These are phyloP conservation scores for Malachius bipustulatus DNA, from an alignment of 2,888 invertebrate genomes.

Conservation along the genomic window DNA sequence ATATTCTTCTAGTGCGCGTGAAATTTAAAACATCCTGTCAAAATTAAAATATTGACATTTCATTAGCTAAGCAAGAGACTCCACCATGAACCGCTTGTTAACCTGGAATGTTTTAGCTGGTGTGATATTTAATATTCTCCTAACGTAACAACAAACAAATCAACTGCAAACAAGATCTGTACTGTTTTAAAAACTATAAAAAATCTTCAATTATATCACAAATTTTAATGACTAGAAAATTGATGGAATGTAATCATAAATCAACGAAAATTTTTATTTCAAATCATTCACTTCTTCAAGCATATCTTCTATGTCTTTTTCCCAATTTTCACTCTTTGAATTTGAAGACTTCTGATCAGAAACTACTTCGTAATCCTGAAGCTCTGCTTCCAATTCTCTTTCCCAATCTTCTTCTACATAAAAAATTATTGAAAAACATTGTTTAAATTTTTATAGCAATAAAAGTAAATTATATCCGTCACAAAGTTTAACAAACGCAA, in stretches of 20 bases:
- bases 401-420: constrained; percentile 77
- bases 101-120: too few relatives aligned
- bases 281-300: constrained; percentile 34
- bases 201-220: constrained; percentile 18
- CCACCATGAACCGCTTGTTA: too few relatives aligned
- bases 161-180: not conserved
- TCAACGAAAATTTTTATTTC: constrained; percentile 27
- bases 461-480: constrained; percentile 27
- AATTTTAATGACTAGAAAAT: constrained; percentile 10
- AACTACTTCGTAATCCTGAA: constrained; percentile 91
- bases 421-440: constrained; percentile 25
- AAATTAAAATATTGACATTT: too few relatives aligned
- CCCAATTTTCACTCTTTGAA: constrained; percentile 34
- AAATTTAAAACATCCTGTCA: too few relatives aligned
- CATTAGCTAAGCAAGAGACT: too few relatives aligned
- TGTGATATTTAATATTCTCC: too few relatives aligned
- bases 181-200: not conserved
- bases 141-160: not conserved
- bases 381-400: constrained; percentile 87
- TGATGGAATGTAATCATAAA: constrained; percentile 16
- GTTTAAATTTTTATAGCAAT: constrained; percentile 25
- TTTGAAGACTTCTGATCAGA: constrained; percentile 43
- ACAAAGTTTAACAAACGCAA: too few relatives aligned
- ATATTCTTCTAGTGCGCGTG: too few relatives aligned
- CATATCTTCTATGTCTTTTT: constrained; percentile 36